Percentiles rank a stretch among this genome's conserved stretches.
These are phyloP conservation scores for Hucho hucho DNA, from an alignment of 2,113 vertebrate genomes.

Conservation along the genomic window DNA sequence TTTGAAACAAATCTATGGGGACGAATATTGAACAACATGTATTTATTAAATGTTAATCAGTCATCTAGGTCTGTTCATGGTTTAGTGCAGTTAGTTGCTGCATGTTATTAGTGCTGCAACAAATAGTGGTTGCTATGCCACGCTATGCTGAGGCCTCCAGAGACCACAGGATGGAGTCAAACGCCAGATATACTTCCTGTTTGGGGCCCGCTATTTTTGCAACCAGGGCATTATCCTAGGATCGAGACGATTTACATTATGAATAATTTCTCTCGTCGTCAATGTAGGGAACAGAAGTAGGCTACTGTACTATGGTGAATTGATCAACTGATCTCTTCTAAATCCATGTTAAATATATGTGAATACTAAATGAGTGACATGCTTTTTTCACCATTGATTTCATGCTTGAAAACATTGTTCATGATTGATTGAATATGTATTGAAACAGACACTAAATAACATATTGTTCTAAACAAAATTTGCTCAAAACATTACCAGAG, in stretches of 20 bases:
- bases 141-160: conserved; percentile 3
- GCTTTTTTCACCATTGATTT: neutral
- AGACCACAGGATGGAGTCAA: conserved; percentile 36
- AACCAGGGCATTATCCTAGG: conserved; percentile 29
- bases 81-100: neutral
- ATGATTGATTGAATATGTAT: neutral
- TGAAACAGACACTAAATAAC: no score
- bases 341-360: no score
- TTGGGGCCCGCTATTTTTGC: conserved; percentile 43
- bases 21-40: neutral
- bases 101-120: neutral
- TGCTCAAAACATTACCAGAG: neutral
- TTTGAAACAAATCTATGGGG: neutral
- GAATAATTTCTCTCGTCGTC: neutral
- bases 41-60: neutral
- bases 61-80: neutral
- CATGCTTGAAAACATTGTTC: neutral
- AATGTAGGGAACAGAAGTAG: neutral
- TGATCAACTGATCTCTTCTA: neutral
- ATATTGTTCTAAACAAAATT: neutral
- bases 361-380: neutral
- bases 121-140: neutral
- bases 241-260: conserved; percentile 9
- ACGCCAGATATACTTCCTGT: conserved; percentile 47
- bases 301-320: neutral